Conservation (phyloP, 2,113 vertebrate genomes). For the Zapus hudsonius region DNA sequence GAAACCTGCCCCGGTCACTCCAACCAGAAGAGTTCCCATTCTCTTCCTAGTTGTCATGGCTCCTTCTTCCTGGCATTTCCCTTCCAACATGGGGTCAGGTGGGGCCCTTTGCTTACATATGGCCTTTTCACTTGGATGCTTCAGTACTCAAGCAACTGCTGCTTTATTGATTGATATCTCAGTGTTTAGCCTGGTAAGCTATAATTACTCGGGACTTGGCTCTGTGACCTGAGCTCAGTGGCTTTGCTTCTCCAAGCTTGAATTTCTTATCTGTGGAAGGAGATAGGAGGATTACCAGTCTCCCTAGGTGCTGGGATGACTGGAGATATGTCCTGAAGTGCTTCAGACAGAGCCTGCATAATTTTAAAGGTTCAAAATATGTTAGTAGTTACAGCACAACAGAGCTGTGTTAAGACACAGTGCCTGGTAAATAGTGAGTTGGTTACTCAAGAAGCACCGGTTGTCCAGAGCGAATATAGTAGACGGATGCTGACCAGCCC, state of each 20-base stretch:
- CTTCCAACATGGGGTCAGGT: not conserved
- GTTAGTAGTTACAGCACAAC: not conserved
- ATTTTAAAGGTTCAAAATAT: not conserved
- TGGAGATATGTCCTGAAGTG: not conserved
- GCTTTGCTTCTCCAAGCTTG: not conserved
- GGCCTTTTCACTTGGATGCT: not conserved
- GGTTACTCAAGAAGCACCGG: not conserved
- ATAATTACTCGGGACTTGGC: not conserved
- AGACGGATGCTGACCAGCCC: not conserved
- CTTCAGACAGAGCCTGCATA: not conserved
- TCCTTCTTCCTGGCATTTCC: not conserved
- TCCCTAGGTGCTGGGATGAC: not conserved
- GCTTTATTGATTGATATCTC: not conserved
- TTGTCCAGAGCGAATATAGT: not conserved
- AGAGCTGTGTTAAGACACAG: not conserved
- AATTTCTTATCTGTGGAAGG: not conserved
- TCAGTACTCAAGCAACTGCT: not conserved
- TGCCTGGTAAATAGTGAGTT: not conserved
- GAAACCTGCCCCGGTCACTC: not conserved
- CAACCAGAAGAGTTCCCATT: not conserved
- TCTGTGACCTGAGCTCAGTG: not conserved
- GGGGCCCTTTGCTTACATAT: not conserved
- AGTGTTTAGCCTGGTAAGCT: not conserved
- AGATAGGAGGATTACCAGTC: not conserved
- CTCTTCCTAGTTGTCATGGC: not conserved